Percentiles rank a stretch among this genome's conserved stretches.
These are phyloP conservation scores for Acanthiza pusilla DNA, from an alignment of 2,797 vertebrate genomes.

Conservation along the genomic window DNA sequence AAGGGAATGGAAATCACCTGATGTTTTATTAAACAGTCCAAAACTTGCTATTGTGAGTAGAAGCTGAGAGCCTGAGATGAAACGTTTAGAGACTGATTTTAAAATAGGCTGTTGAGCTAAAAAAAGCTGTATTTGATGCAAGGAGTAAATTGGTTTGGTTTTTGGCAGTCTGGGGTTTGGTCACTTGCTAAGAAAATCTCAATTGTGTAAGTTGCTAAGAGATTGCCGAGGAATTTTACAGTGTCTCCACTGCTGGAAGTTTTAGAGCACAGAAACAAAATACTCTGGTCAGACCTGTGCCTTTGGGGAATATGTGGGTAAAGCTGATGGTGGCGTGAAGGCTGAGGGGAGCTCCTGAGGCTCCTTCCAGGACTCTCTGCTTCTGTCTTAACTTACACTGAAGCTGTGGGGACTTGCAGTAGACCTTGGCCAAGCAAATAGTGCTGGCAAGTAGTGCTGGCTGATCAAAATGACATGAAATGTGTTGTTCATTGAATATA, in stretches of 20 bases:
- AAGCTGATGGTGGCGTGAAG: neutral
- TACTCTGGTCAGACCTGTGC: neutral
- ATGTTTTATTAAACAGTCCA: neutral
- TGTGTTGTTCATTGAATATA: neutral
- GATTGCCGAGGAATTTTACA: neutral
- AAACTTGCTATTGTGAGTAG: neutral
- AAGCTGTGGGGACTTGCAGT: neutral
- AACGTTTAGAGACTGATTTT: neutral
- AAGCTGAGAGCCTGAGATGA: neutral
- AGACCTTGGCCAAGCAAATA: neutral
- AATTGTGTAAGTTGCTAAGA: neutral
- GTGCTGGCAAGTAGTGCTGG: neutral
- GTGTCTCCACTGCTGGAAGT: neutral
- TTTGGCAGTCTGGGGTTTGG: neutral
- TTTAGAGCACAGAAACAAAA: neutral
- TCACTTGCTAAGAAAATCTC: neutral
- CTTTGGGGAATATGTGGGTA: neutral
- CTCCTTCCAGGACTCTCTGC: neutral
- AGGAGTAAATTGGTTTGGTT: neutral
- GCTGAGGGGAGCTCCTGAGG: neutral
- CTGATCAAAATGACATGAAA: neutral
- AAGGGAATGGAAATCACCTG: neutral
- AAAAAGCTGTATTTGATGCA: neutral
- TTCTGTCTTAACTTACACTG: accelerated
- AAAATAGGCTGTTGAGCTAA: neutral